Evolutionary conservation across 2,113 vertebrate species (phyloP), one percentile per base, ranked within the genome.

Genomic region (Theropithecus gelada): DNA sequence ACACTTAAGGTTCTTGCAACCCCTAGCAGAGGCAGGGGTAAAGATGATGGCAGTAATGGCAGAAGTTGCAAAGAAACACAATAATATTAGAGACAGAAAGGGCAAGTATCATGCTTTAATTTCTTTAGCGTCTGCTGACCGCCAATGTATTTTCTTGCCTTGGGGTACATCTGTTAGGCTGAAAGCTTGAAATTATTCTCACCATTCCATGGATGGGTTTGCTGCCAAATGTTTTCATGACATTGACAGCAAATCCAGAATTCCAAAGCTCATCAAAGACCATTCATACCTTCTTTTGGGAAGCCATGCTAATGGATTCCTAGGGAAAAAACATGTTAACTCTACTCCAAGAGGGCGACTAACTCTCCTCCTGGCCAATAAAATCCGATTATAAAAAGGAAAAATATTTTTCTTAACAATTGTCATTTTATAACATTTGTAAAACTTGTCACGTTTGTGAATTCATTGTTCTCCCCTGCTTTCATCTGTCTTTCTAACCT

Each of bases 161-260:
- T 50, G 11, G 40, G 45, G 79, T 81, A 88, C 59, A 68, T 85
- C 76, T 90, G 25, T 20, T 43, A 96, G 32, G n/a, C 14, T n/a
- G 30, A 97, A 72, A 93, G 11, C 3, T 72, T 90, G 59, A 90
- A 95, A 94, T 92, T 27, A 82, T n/a, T 57, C 61, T 64, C 35
- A 66, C 57, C 50, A 72, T 35, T 8, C 13, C 52, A 89, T 59
- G 45, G n/a, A 92, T 5, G 18, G 6, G 91, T 73, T n/a, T 18
- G 10, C 57, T 76, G 35, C 57, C 83, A 52, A 40, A 75, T 1
- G 17, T 73, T 73, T 82, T 50, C 88, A 94, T 12, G 13, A 25
- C 57, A 48, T 75, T 43, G 61, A 50, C 55, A 76, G 50, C 83
- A 76, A 43, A 8, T 81, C 30, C 35, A 83, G 76, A 72, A 17